Percentiles rank a stretch among this genome's conserved stretches.
Evolutionary conservation across 30 jellyfish, hydroid and myxozoan genomes (phyloP).

Genomic region (Chrysaora quinquecirrha): DNA sequence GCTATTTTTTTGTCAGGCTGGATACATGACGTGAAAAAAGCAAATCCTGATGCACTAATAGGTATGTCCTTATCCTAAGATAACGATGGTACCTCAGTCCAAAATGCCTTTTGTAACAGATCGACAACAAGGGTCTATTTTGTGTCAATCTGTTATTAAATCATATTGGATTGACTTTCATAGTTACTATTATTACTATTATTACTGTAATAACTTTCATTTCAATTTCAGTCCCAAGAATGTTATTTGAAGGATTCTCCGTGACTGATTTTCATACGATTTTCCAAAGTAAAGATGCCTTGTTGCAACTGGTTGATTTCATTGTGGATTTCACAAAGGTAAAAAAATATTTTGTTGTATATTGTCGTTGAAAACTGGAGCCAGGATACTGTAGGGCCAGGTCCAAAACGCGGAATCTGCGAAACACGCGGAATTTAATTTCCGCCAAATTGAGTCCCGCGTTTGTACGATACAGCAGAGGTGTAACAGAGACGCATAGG

Average conservation of each 20-base stretch:
- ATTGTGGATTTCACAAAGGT: slow-evolving; percentile 75
- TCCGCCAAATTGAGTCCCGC: no score
- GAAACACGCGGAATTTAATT: no score
- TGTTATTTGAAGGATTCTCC: slow-evolving; percentile 87
- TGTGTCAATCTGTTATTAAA: no score
- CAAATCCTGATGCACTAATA: slow-evolving; percentile 11
- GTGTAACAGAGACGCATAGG: no score
- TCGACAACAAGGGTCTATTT: background rate
- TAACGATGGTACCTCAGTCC: background rate
- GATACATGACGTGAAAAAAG: slow-evolving; percentile 53
- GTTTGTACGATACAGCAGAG: no score
- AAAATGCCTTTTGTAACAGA: background rate
- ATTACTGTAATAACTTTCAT: background rate
- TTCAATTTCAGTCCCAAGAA: slow-evolving; percentile 69
- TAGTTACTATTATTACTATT: no score
- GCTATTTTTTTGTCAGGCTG: no score
- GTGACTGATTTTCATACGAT: slow-evolving; percentile 73
- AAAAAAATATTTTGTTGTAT: no score
- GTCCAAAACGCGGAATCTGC: no score
- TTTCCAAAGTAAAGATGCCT: slow-evolving; percentile 63
- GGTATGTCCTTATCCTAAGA: slow-evolving; percentile 5
- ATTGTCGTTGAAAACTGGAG: no score
- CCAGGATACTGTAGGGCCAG: no score
- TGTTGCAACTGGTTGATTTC: slow-evolving; percentile 72
- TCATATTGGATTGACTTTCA: no score